Percentiles rank a stretch among this genome's conserved stretches.
Evolutionary conservation across 2,797 vertebrate species (phyloP).

Genomic region (Coccyzus lansbergi): DNA sequence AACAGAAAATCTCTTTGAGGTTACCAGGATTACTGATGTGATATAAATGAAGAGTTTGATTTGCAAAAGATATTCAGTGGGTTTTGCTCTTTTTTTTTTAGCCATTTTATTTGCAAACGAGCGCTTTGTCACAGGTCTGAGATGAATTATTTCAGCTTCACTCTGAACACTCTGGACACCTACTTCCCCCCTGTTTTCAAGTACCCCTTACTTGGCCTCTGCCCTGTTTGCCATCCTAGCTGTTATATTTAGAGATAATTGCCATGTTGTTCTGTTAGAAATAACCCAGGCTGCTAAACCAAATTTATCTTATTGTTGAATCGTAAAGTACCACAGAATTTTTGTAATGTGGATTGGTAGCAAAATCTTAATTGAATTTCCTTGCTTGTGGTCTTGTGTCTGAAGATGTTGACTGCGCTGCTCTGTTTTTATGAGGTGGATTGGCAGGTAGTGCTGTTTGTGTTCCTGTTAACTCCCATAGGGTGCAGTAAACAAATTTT

Average conservation of each 20-base stretch:
- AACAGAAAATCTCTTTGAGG: not conserved
- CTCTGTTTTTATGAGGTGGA: not conserved
- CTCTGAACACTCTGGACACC: not conserved
- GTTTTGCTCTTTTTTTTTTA: not conserved
- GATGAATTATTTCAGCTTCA: not conserved
- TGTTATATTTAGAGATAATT: slow-evolving; percentile 13
- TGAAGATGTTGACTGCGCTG: not conserved
- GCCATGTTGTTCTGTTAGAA: not conserved
- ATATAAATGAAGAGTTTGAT: not conserved
- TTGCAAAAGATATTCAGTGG: not conserved
- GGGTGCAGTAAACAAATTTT: not conserved
- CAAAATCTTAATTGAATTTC: slow-evolving; percentile 25
- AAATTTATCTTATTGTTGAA: not conserved
- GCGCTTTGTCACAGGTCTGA: not conserved
- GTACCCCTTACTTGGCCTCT: slow-evolving; percentile 3
- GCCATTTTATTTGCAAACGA: not conserved
- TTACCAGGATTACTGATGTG: not conserved
- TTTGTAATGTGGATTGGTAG: not conserved
- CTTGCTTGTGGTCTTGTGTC: not conserved
- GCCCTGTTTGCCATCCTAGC: not conserved
- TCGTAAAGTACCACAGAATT: not conserved
- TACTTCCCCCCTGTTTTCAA: not conserved
- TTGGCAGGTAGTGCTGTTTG: not conserved
- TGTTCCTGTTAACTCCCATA: not conserved
- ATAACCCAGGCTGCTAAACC: not conserved